phyloP scores from a whole-genome alignment of 2,888 invertebrate genomes.

The Zootermopsis nevadensis region DNA sequence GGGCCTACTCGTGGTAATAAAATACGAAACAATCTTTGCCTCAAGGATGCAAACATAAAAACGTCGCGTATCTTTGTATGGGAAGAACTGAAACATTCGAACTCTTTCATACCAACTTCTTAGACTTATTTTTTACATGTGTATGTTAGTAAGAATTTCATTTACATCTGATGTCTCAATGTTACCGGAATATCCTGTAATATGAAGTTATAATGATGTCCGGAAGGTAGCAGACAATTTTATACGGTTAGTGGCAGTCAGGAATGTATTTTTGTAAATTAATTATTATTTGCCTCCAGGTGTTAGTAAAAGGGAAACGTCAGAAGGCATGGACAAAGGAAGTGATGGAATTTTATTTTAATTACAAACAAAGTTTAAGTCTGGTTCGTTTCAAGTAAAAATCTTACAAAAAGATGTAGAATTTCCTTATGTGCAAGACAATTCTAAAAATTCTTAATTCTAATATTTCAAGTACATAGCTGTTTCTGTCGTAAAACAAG shows the following conservation, averaged over 20 bases:
- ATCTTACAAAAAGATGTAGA: background rate
- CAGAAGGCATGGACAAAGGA: too few relatives aligned
- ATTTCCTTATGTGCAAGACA: background rate
- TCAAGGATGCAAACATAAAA: background rate
- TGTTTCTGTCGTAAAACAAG: too few relatives aligned
- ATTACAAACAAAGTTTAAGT: background rate
- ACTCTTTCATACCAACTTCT: background rate
- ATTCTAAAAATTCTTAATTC: too few relatives aligned
- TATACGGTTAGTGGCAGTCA: background rate
- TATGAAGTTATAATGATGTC: constrained; percentile 12
- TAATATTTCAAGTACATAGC: too few relatives aligned
- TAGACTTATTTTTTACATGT: background rate
- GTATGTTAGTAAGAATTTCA: background rate
- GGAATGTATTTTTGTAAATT: background rate
- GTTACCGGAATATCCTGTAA: background rate
- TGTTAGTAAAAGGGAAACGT: background rate
- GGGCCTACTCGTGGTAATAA: too few relatives aligned
- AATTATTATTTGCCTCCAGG: constrained; percentile 10
- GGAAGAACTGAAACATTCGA: background rate
- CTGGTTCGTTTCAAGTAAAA: background rate
- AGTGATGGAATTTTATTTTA: background rate
- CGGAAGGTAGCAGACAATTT: background rate
- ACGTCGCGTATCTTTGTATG: background rate
- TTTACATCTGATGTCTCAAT: background rate
- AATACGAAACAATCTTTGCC: background rate